Conservation (phyloP, 2,797 vertebrate species). For the Morelia viridis region DNA sequence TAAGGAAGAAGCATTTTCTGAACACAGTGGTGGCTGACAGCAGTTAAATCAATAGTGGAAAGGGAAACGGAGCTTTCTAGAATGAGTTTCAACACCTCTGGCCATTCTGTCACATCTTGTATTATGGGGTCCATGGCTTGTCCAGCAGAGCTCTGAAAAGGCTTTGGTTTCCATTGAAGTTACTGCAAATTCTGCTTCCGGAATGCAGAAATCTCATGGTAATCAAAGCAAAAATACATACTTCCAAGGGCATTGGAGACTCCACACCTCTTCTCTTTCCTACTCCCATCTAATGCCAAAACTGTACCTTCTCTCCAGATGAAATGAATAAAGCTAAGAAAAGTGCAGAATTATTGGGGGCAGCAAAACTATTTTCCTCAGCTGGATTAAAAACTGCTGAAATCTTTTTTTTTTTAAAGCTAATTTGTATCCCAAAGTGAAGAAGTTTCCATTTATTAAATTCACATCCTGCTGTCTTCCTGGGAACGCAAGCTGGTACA, state of each 20-base stretch:
- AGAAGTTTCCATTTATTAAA: neutral
- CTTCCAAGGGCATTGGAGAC: neutral
- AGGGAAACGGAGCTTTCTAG: slow-evolving; percentile 1
- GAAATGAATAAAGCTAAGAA: neutral
- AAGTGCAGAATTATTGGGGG: neutral
- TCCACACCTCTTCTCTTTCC: neutral
- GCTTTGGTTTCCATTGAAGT: neutral
- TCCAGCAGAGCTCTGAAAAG: neutral
- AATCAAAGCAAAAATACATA: neutral
- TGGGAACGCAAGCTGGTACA: neutral
- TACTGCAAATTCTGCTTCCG: neutral
- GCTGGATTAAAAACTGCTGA: neutral
- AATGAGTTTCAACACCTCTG: neutral
- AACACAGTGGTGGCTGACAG: neutral
- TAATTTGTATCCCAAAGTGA: neutral
- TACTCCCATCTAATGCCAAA: neutral
- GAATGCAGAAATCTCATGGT: neutral
- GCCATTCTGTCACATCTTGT: neutral
- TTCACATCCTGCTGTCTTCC: neutral
- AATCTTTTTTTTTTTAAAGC: neutral
- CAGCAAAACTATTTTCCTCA: neutral
- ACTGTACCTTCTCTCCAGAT: neutral
- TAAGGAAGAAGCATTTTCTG: neutral
- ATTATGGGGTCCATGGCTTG: neutral
- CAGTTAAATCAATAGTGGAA: neutral